Evolutionary conservation across 2,113 vertebrate genomes (phyloP).

Genomic region (Dasyprocta punctata): DNA sequence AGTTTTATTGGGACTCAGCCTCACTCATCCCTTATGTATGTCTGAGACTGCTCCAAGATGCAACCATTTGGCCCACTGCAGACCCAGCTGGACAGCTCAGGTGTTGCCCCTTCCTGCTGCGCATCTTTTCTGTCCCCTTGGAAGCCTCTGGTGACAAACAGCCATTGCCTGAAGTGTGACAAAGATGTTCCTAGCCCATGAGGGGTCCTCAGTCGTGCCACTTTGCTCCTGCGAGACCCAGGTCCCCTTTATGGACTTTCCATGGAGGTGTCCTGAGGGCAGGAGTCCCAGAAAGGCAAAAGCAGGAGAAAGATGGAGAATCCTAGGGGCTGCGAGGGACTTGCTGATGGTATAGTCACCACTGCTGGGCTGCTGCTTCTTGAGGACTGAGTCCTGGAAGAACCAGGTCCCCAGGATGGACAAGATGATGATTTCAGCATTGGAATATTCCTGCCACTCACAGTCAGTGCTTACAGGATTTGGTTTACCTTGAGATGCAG

Average conservation of each 20-base stretch:
- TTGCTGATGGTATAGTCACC: no score
- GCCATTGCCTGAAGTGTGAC: neutral
- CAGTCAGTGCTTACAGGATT: neutral
- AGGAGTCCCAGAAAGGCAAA: neutral
- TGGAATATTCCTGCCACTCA: neutral
- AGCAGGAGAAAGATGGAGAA: neutral
- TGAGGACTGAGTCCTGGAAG: fast-evolving
- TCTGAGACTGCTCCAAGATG: neutral
- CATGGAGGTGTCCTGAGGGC: neutral
- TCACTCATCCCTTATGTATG: fast-evolving
- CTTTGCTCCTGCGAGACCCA: neutral
- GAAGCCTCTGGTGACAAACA: neutral
- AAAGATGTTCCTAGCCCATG: no score
- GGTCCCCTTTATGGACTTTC: no score
- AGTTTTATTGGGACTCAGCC: neutral
- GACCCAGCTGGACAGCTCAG: neutral
- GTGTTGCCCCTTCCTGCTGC: neutral
- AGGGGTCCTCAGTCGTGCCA: fast-evolving
- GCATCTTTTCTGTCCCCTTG: no score
- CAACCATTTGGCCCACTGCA: neutral
- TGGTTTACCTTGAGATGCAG: neutral
- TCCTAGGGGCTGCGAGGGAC: neutral
- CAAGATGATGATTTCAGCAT: neutral
- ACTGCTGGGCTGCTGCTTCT: neutral
- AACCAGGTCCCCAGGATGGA: fast-evolving